phyloP scores from a whole-genome alignment of 30 jellyfish, hydroid and myxozoan genomes.

The Nemopilema nomurai region DNA sequence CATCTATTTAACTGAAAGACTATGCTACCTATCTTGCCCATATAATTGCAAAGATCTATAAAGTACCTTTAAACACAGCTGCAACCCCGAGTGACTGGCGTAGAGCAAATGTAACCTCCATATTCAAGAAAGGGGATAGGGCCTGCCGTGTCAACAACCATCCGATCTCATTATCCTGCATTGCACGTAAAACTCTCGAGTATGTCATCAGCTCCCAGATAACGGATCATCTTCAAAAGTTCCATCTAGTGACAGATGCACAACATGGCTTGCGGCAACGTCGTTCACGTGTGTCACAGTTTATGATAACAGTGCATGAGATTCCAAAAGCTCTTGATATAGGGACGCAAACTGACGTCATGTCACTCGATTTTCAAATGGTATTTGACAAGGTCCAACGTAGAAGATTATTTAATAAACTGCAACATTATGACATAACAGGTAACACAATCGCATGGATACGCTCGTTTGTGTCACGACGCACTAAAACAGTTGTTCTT shows the following conservation, averaged over 20 bases:
- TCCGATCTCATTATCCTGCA: slow-evolving; percentile 31
- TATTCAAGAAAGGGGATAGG: slow-evolving; percentile 45
- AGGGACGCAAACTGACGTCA: slow-evolving; percentile 8
- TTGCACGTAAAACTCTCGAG: slow-evolving; percentile 47
- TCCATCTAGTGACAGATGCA: neutral
- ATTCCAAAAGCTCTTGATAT: neutral
- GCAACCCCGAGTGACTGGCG: slow-evolving; percentile 54
- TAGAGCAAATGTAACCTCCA: slow-evolving; percentile 28
- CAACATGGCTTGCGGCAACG: slow-evolving; percentile 17
- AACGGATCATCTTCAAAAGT: slow-evolving; percentile 1
- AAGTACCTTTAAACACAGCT: no score
- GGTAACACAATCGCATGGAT: slow-evolving; percentile 34
- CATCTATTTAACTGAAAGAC: no score
- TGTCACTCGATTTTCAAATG: slow-evolving; percentile 7
- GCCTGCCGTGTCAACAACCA: slow-evolving; percentile 27
- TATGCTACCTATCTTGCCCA: no score
- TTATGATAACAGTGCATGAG: neutral
- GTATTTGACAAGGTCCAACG: slow-evolving; percentile 2
- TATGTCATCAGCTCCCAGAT: slow-evolving; percentile 22
- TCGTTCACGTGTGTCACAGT: slow-evolving; percentile 2
- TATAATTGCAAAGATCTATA: no score
- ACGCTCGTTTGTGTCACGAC: slow-evolving; percentile 36
- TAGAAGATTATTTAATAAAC: neutral
- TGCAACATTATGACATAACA: slow-evolving; percentile 16
- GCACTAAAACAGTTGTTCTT: slow-evolving; percentile 45